Percentiles rank a stretch among this genome's conserved stretches.
phyloP scores from a whole-genome alignment of 2,113 vertebrate species.

The Burhinus bistriatus region DNA sequence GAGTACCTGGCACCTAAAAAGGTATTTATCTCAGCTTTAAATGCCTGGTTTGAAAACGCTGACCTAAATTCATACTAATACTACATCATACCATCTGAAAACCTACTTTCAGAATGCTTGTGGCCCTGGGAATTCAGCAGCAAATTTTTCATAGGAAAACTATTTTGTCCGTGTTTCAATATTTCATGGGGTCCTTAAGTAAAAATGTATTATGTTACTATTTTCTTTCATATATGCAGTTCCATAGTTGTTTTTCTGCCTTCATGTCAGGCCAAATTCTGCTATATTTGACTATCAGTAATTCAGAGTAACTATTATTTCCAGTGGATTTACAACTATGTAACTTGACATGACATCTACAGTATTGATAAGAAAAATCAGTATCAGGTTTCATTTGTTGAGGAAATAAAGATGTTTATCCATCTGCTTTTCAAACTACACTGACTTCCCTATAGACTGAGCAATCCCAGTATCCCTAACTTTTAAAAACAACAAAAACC shows the following conservation, averaged over 20 bases:
- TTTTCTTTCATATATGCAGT: neutral
- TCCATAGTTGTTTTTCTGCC: neutral
- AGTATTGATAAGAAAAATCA: slow-evolving; percentile 16
- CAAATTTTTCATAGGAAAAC: neutral
- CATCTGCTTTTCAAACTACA: neutral
- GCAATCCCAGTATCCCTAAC: neutral
- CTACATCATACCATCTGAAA: neutral
- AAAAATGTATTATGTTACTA: neutral
- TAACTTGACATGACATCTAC: neutral
- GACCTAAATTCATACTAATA: neutral
- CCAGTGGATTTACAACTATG: neutral
- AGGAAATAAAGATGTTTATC: slow-evolving; percentile 15
- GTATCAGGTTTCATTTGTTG: slow-evolving; percentile 1
- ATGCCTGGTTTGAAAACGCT: neutral
- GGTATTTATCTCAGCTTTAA: neutral
- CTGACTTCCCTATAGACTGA: neutral
- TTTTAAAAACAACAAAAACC: neutral
- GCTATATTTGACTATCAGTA: neutral
- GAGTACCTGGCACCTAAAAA: neutral
- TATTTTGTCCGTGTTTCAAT: neutral
- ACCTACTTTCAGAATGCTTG: neutral
- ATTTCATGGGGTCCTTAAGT: neutral
- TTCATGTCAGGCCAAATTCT: neutral
- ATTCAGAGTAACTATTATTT: neutral
- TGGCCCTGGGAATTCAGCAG: neutral